Base-by-base conservation (phyloP, 2,888 invertebrate genomes). In the Cataglyphis rosenhaueri region DNA sequence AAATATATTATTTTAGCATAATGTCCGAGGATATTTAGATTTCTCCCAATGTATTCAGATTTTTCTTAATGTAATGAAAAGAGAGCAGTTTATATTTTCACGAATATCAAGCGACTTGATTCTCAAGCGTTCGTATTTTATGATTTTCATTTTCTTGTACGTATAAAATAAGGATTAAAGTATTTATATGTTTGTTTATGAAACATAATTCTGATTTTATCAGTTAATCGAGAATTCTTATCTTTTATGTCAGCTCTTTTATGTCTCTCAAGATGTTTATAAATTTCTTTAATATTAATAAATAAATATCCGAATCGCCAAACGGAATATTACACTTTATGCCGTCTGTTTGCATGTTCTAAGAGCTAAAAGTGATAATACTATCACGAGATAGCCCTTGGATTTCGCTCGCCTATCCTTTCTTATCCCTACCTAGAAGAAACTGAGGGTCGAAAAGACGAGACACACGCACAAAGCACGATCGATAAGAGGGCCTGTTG, bases 401-500 rank as follows among this genome's bases (percentile, higher is more conserved):
- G 70, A 78, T 25, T 70, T 79, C 41, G n/a, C 21, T 59, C 44
- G 25, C 9, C 57, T 9, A 44, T 12, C 21, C 70, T 59, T 66
- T 25, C 25, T 48, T 29, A 18, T 6, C 15, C 35, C 44, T 70
- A 8, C 41, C 21, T 41, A 55, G 62, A 62, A 41, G 75, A 75
- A 84, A 64, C 55, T 62, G 57, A 66, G 79, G 74, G 66, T 65
- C 44, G 44, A 48, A 61, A 41, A 71, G 81, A 48, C 82, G 84
- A 55, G 82, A 78, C 83, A 74, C 86, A 91, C 91, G 91, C 88
- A 91, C 85, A 84, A 85, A 85, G 85, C 84, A 87, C 85, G 92
- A 87, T 93, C 93, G 93, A 93, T 93, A 92, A 83, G 89, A 89
- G 83, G 87, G 87, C 87, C 93, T 93, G 93, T 93, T 93, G 93